Conservation (phyloP, 2,888 invertebrate genomes). For the Griposia aprilina region DNA sequence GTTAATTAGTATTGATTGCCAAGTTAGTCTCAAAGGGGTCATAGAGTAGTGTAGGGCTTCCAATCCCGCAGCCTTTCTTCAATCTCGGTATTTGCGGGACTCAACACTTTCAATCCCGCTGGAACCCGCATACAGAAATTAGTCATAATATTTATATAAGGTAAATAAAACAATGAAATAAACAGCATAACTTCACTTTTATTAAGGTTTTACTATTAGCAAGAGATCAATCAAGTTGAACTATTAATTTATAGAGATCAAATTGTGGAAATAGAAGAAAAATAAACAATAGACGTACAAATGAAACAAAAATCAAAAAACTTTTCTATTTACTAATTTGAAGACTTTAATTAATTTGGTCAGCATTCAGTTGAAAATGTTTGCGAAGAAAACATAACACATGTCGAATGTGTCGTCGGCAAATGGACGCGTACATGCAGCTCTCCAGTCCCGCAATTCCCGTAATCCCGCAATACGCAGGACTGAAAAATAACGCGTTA, state of each 20-base stretch:
- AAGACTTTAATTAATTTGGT: background rate
- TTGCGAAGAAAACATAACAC: background rate
- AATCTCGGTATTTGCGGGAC: background rate
- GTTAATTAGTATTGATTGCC: conserved; percentile 21
- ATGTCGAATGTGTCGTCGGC: no score
- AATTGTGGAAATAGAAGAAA: no score
- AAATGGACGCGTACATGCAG: no score
- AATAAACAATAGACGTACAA: background rate
- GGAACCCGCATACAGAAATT: background rate
- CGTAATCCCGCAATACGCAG: no score
- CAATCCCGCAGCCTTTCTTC: background rate
- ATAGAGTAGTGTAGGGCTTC: background rate
- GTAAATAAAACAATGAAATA: no score
- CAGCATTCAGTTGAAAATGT: background rate
- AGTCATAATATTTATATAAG: no score
- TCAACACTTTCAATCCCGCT: background rate
- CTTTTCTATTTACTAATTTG: no score
- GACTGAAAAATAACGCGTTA: no score
- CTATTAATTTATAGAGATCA: no score
- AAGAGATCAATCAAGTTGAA: background rate
- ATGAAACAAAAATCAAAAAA: background rate
- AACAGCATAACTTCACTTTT: background rate
- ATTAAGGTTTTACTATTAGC: background rate
- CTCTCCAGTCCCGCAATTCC: no score
- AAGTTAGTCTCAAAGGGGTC: conserved; percentile 19